Base-by-base conservation (phyloP, 2,113 vertebrate species). In the Myxocyprinus asiaticus region DNA sequence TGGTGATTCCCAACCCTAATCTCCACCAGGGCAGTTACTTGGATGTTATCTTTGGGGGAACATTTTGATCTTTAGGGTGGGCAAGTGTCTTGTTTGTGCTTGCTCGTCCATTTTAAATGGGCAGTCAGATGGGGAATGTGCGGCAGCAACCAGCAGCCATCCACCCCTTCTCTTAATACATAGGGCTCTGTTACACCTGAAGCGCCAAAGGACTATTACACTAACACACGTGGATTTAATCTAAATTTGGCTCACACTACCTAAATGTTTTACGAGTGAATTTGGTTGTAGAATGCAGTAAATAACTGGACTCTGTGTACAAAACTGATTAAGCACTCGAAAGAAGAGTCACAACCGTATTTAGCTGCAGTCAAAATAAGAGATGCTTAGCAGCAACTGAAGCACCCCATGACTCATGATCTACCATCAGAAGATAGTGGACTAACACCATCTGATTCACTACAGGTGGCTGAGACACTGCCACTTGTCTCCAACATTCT, bases 61-160 rank as follows among this genome's bases (percentile, higher is more conserved):
- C n/a, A n/a, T n/a, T n/a, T n/a, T n/a, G n/a, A n/a, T n/a, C n/a
- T n/a, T n/a, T n/a, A n/a, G n/a, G n/a, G n/a, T n/a, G n/a, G n/a
- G n/a, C n/a, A n/a, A n/a, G n/a, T n/a, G n/a, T n/a, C n/a, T n/a
- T n/a, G n/a, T n/a, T n/a, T n/a, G n/a, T n/a, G n/a, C n/a, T n/a
- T n/a, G 79, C 87, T 88, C 86, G 87, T 91, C 88, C 90, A 91
- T 89, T 91, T 90, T 89, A 91, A 89, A 90, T 87, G 81, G 87
- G 87, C 84, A 87, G 84, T 83, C 82, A 87, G 87, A 88, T 81
- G 82, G 80, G 83, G 79, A 76, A 76, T 67, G 77, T 76, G 83
- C 78, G 77, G 84, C 86, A 83, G 66, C 76, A 78, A 83, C 83
- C 77, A 4, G 55, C 53, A 50, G 53, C 47, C 59, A 11, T 42